Conservation (phyloP, 2,888 invertebrate genomes). For the Stenichneumon culpator region DNA sequence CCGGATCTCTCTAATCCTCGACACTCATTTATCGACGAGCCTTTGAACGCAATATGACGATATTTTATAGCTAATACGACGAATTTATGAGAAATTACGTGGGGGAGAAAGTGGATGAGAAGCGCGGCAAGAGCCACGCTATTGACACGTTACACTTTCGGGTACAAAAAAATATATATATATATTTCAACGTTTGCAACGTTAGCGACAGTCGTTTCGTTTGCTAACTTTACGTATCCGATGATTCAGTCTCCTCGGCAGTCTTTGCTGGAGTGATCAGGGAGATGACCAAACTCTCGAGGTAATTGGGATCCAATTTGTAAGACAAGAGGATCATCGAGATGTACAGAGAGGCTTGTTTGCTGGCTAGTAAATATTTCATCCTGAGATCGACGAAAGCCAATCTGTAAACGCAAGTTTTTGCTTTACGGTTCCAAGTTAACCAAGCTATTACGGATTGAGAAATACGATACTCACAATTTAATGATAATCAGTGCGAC, state of each 20-base stretch:
- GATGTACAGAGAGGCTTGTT: slow-evolving; percentile 78
- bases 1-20: slow-evolving; percentile 21
- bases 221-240: slow-evolving; percentile 20
- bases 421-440: background rate
- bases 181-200: slow-evolving; percentile 50
- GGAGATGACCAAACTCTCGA: slow-evolving; percentile 77
- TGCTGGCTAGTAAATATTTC: slow-evolving; percentile 75
- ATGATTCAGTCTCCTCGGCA: background rate
- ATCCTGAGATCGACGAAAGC: slow-evolving; percentile 78
- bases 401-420: slow-evolving; percentile 74
- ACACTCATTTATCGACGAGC: slow-evolving; percentile 6
- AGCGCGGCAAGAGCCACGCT: background rate
- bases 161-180: slow-evolving; percentile 52
- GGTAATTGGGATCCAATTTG: slow-evolving; percentile 80
- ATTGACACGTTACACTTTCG: slow-evolving; percentile 38
- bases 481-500: slow-evolving; percentile 90
- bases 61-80: slow-evolving; percentile 29
- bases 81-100: slow-evolving; percentile 17
- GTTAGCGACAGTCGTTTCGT: slow-evolving; percentile 24
- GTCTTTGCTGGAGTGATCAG: slow-evolving; percentile 67
- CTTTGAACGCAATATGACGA: slow-evolving; percentile 23
- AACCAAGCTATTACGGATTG: background rate
- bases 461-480: slow-evolving; percentile 86
- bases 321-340: slow-evolving; percentile 83
- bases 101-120: slow-evolving; percentile 4